These are phyloP conservation scores for Takifugu bimaculatus DNA, from an alignment of 2,113 vertebrate species.

Conservation along the genomic window DNA sequence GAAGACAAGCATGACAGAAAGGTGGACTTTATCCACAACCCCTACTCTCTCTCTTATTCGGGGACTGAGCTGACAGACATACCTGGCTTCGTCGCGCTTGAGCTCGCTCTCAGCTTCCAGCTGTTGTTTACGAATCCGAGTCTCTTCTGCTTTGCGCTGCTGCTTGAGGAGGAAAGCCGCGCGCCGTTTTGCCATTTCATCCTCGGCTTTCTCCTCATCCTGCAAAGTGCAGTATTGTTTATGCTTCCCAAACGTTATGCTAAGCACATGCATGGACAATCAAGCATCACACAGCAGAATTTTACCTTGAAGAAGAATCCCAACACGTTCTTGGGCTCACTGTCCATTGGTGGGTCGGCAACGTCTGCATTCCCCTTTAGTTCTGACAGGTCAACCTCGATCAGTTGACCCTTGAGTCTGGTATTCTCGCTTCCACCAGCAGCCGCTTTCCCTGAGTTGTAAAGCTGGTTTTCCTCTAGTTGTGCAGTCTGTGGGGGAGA, in stretches of 20 bases:
- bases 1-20: background rate
- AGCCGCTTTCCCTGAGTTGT: conserved; percentile 69
- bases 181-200: conserved; percentile 89
- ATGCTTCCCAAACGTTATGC: background rate
- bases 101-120: conserved; percentile 87
- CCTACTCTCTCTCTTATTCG: no score
- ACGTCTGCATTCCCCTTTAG: conserved; percentile 68
- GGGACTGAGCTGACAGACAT: background rate
- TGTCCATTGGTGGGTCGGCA: conserved; percentile 61
- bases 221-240: conserved; percentile 34
- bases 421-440: conserved; percentile 68
- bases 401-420: conserved; percentile 81
- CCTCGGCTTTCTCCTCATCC: conserved; percentile 94
- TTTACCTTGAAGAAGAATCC: conserved; percentile 97
- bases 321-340: conserved; percentile 85
- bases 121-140: conserved; percentile 84
- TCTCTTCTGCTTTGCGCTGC: conserved; percentile 93
- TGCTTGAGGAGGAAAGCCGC: conserved; percentile 91
- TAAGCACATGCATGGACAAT: background rate
- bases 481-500: conserved; percentile 23
- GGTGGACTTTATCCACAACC: background rate
- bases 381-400: conserved; percentile 88
- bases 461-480: conserved; percentile 27
- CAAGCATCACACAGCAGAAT: background rate
- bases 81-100: conserved; percentile 92